phyloP scores from a whole-genome alignment of 2,113 vertebrate genomes.

The Clarias macrocephalus region DNA sequence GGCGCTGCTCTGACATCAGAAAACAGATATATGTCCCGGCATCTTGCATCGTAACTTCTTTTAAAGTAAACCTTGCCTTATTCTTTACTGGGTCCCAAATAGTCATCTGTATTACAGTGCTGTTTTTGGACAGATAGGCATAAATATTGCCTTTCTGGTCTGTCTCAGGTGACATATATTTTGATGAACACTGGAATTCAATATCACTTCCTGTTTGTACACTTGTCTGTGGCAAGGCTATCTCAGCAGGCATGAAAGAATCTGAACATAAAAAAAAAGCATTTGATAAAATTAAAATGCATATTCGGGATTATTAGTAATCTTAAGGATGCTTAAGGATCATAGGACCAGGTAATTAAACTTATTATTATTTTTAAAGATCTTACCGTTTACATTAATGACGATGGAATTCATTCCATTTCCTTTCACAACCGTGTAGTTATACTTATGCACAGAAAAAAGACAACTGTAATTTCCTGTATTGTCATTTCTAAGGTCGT shows the following conservation, averaged over 20 bases:
- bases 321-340: too few species aligned
- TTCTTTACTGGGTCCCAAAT: constrained; percentile 36
- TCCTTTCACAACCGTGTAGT: too few species aligned
- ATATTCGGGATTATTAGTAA: too few species aligned
- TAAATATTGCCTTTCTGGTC: constrained; percentile 4
- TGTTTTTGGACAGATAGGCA: constrained; percentile 36
- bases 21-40: constrained; percentile 45
- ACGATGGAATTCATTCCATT: too few species aligned
- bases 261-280: too few species aligned
- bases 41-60: constrained; percentile 18
- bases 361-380: too few species aligned
- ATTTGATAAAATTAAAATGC: too few species aligned
- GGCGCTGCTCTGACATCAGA: constrained; percentile 15
- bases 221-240: background rate
- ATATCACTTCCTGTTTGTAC: constrained; percentile 24
- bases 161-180: background rate
- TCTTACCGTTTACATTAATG: too few species aligned
- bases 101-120: constrained; percentile 32
- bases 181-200: constrained; percentile 23
- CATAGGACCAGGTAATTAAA: background rate
- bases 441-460: too few species aligned
- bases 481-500: too few species aligned
- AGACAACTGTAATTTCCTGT: too few species aligned
- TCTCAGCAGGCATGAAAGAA: too few species aligned
- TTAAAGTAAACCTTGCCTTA: constrained; percentile 36